A percentile compares a stretch with the other conserved stretches of the same genome.
These are phyloP conservation scores for Nemopilema nomurai DNA, from an alignment of 30 jellyfish, hydroid and myxozoan genomes.

Conservation along the genomic window DNA sequence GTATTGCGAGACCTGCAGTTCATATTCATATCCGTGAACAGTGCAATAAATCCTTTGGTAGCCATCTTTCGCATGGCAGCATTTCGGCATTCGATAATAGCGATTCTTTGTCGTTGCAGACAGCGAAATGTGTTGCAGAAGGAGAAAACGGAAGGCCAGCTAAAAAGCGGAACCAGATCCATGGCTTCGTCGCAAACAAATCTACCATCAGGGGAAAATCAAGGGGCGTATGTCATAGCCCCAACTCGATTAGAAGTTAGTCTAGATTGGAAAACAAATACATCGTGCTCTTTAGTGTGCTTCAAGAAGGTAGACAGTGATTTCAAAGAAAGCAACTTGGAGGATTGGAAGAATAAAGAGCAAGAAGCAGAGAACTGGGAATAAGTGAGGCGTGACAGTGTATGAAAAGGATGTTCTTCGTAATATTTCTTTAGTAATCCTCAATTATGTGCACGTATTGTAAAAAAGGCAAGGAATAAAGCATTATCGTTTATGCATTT, in stretches of 20 bases:
- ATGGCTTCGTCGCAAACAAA: not conserved
- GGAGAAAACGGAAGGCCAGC: not conserved
- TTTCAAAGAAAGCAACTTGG: not conserved
- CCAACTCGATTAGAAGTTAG: not conserved
- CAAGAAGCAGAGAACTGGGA: not conserved
- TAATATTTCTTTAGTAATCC: no score
- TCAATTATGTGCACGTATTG: no score
- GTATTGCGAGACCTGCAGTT: conserved; percentile 8
- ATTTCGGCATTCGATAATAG: not conserved
- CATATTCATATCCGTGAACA: not conserved
- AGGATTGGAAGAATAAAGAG: no score
- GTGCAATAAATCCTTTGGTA: not conserved
- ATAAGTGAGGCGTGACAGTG: no score
- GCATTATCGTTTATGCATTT: no score
- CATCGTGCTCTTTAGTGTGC: not conserved
- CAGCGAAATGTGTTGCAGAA: not conserved
- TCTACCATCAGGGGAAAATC: not conserved
- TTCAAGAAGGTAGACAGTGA: not conserved
- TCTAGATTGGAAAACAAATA: not conserved
- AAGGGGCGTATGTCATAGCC: not conserved
- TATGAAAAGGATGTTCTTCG: no score
- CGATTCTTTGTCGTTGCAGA: not conserved
- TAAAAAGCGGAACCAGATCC: not conserved
- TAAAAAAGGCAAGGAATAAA: no score
- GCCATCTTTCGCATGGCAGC: not conserved